Conservation (phyloP, 2,888 invertebrate species). For the Isoperla grammatica region DNA sequence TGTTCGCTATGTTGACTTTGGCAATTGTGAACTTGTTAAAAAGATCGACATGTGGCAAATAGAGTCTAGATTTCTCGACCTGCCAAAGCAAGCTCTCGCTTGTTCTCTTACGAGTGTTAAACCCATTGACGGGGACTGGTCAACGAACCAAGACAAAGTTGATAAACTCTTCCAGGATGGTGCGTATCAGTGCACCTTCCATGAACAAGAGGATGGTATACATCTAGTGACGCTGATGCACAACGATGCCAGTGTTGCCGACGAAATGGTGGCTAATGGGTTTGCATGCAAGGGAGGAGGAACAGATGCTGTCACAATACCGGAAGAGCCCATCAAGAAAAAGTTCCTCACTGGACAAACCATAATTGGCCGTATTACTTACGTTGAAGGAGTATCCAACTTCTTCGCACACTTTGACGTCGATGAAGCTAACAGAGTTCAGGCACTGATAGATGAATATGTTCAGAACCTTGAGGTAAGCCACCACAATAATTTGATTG, state of each 20-base stretch:
- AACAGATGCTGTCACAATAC: too few species aligned
- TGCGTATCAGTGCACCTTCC: slow-evolving; percentile 53
- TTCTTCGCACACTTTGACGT: slow-evolving; percentile 46
- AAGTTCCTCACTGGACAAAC: slow-evolving; percentile 45
- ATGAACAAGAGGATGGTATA: slow-evolving; percentile 43
- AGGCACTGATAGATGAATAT: slow-evolving; percentile 19
- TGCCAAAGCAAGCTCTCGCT: slow-evolving; percentile 65
- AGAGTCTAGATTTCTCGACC: slow-evolving; percentile 56
- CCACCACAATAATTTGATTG: too few species aligned
- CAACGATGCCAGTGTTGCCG: slow-evolving; percentile 47
- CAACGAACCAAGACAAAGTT: slow-evolving; percentile 45
- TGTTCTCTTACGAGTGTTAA: slow-evolving; percentile 59
- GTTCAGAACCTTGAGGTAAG: slow-evolving; percentile 14
- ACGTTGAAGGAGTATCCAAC: slow-evolving; percentile 42
- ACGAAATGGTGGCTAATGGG: slow-evolving; percentile 47
- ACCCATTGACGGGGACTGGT: slow-evolving; percentile 54
- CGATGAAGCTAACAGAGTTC: slow-evolving; percentile 37
- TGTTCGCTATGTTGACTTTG: slow-evolving; percentile 65
- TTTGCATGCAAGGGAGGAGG: slow-evolving; percentile 40
- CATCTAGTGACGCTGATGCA: slow-evolving; percentile 16
- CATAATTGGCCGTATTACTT: slow-evolving; percentile 43
- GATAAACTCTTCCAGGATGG: slow-evolving; percentile 58
- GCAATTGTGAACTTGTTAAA: slow-evolving; percentile 61
- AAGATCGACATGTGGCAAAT: slow-evolving; percentile 62
- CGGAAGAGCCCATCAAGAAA: slow-evolving; percentile 39